Percentiles rank a stretch among this genome's conserved stretches.
phyloP scores from a whole-genome alignment of 2,113 vertebrate species.

The Hypocryptadius cinnamomeus region DNA sequence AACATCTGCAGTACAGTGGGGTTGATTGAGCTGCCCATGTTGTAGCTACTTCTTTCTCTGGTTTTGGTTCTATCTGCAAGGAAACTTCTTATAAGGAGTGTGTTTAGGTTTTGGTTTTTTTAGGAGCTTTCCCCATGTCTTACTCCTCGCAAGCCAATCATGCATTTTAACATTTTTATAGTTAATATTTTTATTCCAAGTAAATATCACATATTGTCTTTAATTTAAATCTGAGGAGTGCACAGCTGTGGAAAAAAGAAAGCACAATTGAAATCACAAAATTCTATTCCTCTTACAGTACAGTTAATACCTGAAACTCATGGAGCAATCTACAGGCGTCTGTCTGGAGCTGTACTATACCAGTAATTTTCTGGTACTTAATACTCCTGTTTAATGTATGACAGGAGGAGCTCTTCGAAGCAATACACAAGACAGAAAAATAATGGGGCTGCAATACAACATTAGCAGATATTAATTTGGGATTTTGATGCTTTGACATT shows the following conservation, averaged over 20 bases:
- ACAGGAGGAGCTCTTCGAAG: background rate
- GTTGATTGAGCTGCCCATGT: background rate
- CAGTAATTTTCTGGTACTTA: background rate
- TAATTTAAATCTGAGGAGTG: background rate
- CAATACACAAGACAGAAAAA: background rate
- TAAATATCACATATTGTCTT: background rate
- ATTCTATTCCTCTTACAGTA: background rate
- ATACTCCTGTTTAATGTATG: background rate
- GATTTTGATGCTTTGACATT: background rate
- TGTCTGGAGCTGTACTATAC: background rate
- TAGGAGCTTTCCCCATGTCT: background rate
- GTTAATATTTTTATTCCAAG: background rate
- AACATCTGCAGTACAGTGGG: background rate
- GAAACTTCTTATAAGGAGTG: background rate
- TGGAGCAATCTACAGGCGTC: background rate
- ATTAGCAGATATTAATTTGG: background rate
- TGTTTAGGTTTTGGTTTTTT: background rate
- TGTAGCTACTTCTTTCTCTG: background rate
- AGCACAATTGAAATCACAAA: background rate
- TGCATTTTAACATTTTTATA: background rate
- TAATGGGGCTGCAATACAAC: background rate
- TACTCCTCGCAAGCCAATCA: background rate
- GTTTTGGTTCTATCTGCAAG: background rate
- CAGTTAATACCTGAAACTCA: background rate
- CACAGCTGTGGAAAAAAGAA: background rate